A percentile compares a stretch with the other conserved stretches of the same genome.
These are phyloP conservation scores for Ellobium chinense DNA, from an alignment of 2,888 invertebrate genomes.

Conservation along the genomic window DNA sequence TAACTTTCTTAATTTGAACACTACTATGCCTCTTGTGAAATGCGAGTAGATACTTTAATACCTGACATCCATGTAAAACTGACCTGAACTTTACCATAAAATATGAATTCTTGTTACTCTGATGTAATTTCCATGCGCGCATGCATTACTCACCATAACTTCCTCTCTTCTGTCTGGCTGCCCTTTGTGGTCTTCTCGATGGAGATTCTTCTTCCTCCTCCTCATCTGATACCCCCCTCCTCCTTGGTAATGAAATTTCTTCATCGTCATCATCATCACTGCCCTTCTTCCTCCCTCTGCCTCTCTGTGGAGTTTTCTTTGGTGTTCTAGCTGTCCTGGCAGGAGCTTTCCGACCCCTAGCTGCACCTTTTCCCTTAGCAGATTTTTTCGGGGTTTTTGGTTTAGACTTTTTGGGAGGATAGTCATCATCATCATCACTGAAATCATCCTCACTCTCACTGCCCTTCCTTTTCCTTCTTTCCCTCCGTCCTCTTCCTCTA, in stretches of 20 bases:
- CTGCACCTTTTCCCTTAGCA: constrained; percentile 31
- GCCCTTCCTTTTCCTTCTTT: constrained; percentile 12
- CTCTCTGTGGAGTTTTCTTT: constrained; percentile 23
- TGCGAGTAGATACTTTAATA: too few species aligned
- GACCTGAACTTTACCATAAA: too few species aligned
- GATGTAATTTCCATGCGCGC: too few species aligned
- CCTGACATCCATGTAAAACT: too few species aligned
- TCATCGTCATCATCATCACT: constrained; percentile 48
- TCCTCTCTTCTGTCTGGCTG: constrained; percentile 63
- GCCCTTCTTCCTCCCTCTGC: constrained; percentile 18
- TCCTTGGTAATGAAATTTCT: constrained; percentile 23
- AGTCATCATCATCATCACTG: constrained; percentile 42
- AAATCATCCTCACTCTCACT: constrained; percentile 41
- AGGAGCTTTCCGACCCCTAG: constrained; percentile 12
- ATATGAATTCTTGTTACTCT: too few species aligned
- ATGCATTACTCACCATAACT: constrained; percentile 64
- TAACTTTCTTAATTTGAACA: too few species aligned
- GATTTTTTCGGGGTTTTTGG: constrained; percentile 31
- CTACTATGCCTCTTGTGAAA: too few species aligned
- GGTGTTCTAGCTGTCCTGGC: constrained; percentile 22
- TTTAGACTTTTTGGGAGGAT: constrained; percentile 38
- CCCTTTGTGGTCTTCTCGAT: constrained; percentile 57
- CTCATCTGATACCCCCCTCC: constrained; percentile 17
- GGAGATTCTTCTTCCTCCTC: constrained; percentile 42
- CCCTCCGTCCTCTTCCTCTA: constrained; percentile 4